Evolutionary conservation across 2,888 invertebrate genomes (phyloP), one percentile per base, ranked within the genome.

Genomic region (Xylota sylvarum): DNA sequence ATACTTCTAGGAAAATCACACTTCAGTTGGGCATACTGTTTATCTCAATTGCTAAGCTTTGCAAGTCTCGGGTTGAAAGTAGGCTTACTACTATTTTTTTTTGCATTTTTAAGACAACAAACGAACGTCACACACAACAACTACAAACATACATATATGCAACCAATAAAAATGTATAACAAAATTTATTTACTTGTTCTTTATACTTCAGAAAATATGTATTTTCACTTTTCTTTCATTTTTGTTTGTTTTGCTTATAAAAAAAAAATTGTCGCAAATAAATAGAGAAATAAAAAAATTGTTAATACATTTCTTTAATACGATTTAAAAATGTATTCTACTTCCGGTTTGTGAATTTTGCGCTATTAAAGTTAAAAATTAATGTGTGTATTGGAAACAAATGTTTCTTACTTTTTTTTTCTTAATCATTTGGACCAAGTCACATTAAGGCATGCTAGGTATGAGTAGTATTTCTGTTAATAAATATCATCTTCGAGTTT

Each of bases 401-500:
- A 40, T 35, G 43, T 52, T 40, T 56, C 43, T 32, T n/a, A n/a
- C 48, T 32, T 30, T 46, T 55, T 32, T 64, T 55, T n/a, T 35
- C 17, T 40, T 6, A 35, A 50, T 76, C 23, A 40, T 12, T 64
- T 84, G 73, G 73, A 84, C 73, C 83, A 84, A 79, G 73, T 84
- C 69, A 79, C 46, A 79, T 69, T 79, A 73, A 73, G 83, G 79
- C 83, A 84, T 83, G 83, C 79, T 69, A 69, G 58, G 65, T 78
- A 65, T 77, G 77, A 78, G 65, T 77, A 67, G 32, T 70, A 12
- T 64, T 65, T 83, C 78, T 60, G 78, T 78, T 62, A 72, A 69
- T 83, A 64, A 84, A 69, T 84, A 65, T 70, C 32, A 35, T 55
- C 19, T 72, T 43, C 14, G 64, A 67, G 60, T 37, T 56, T 30